A percentile compares a stretch with the other conserved stretches of the same genome.
phyloP scores from a whole-genome alignment of 2,797 vertebrate genomes.

The Parambassis ranga region DNA sequence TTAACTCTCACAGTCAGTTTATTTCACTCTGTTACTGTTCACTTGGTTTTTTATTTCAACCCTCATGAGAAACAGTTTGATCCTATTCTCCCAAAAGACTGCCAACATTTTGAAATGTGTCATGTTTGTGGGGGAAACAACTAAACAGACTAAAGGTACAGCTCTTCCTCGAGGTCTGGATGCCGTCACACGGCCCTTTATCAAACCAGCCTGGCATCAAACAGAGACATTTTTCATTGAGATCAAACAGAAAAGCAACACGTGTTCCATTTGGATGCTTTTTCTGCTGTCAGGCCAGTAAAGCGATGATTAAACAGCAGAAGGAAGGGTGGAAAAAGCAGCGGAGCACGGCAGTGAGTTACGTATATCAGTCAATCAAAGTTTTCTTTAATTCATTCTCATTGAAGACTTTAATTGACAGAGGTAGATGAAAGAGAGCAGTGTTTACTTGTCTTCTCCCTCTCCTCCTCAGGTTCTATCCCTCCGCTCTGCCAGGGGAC shows the following conservation, averaged over 20 bases:
- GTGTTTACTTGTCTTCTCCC: background rate
- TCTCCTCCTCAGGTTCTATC: background rate
- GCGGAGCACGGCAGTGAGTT: background rate
- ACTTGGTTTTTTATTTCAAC: background rate
- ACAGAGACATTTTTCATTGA: constrained; percentile 17
- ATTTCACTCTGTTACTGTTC: no score
- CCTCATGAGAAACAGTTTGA: background rate
- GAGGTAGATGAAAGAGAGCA: constrained; percentile 13
- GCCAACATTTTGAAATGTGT: background rate
- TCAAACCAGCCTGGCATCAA: constrained; percentile 23
- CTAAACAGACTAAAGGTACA: background rate
- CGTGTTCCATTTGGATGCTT: constrained; percentile 13
- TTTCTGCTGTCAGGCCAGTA: constrained; percentile 13
- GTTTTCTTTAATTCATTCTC: constrained; percentile 9
- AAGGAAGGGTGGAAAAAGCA: background rate
- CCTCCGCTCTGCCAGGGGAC: constrained; percentile 12
- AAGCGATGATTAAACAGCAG: constrained; percentile 22
- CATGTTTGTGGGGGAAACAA: background rate
- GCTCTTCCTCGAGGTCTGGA: background rate
- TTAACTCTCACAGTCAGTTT: no score
- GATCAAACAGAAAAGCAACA: constrained; percentile 24
- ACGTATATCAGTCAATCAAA: constrained; percentile 23
- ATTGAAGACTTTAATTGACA: constrained; percentile 6
- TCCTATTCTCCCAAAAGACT: background rate
- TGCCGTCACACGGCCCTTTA: background rate